Conservation (phyloP, 2,797 vertebrate genomes). For the Pseudomugil gertrudae region DNA sequence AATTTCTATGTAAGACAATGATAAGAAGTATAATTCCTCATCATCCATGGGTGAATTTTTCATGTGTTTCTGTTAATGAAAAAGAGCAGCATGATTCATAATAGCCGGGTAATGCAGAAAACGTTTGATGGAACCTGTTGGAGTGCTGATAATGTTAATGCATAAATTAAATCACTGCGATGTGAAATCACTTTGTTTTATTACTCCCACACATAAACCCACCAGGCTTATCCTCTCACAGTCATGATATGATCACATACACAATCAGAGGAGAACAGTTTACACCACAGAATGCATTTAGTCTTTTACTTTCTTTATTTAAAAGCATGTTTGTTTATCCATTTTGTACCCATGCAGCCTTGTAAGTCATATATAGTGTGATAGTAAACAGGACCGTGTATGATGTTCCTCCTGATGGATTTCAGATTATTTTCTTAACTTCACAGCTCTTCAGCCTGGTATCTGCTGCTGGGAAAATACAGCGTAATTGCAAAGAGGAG, state of each 20-base stretch:
- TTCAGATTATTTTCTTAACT: conserved; percentile 26
- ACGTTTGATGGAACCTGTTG: conserved; percentile 27
- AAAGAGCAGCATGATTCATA: conserved; percentile 6
- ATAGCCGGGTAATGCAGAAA: conserved; percentile 20
- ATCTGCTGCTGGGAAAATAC: conserved; percentile 12
- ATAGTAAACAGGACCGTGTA: conserved; percentile 25
- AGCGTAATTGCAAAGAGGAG: conserved; percentile 25
- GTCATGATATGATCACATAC: conserved; percentile 27
- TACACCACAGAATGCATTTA: conserved; percentile 2
- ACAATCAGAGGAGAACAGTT: conserved; percentile 17
- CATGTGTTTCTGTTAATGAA: conserved; percentile 13
- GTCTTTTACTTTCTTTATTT: conserved; percentile 7
- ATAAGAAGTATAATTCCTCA: conserved; percentile 17
- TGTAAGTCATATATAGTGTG: conserved; percentile 31
- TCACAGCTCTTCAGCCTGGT: conserved; percentile 20
- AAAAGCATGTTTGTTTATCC: conserved; percentile 21
- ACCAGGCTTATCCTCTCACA: conserved; percentile 22
- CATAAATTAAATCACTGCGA: conserved; percentile 16
- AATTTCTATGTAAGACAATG: neutral
- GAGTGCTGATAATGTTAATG: conserved; percentile 30
- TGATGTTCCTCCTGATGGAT: conserved; percentile 39
- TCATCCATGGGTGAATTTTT: conserved; percentile 19
- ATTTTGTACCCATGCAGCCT: conserved; percentile 15
- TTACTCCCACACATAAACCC: conserved; percentile 40
- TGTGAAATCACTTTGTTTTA: conserved; percentile 12